phyloP scores from a whole-genome alignment of 2,888 invertebrate genomes.

The Cyrtodaria siliqua region DNA sequence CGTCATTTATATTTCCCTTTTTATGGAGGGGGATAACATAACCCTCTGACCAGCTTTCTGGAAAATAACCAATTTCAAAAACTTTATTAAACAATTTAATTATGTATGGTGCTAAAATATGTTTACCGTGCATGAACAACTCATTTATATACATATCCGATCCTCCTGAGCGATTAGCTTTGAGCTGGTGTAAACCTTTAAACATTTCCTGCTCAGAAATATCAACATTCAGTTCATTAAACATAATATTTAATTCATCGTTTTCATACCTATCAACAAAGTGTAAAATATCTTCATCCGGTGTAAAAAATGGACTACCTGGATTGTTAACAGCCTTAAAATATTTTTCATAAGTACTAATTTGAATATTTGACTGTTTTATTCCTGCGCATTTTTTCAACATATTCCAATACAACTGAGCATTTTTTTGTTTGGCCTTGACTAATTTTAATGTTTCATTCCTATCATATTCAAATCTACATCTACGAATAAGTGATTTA shows the following conservation, averaged over 20 bases:
- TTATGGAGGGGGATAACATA: conserved; percentile 9
- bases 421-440: too few species aligned
- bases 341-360: conserved; percentile 4
- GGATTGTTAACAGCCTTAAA: conserved; percentile 15
- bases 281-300: conserved; percentile 18
- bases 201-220: neutral
- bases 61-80: neutral
- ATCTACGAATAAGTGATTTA: too few species aligned
- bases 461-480: too few species aligned
- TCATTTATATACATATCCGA: conserved; percentile 22
- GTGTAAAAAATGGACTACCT: conserved; percentile 1
- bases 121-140: conserved; percentile 24
- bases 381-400: too few species aligned
- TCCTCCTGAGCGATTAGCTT: conserved; percentile 6
- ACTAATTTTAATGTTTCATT: too few species aligned
- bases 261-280: conserved; percentile 19
- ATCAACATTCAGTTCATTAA: conserved; percentile 14
- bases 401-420: too few species aligned
- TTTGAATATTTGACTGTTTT: too few species aligned
- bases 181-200: conserved; percentile 7
- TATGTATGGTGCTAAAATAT: neutral
- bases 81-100: conserved; percentile 15
- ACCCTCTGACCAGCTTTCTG: conserved; percentile 11
- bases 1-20: conserved; percentile 9
- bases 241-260: conserved; percentile 24